phyloP scores from a whole-genome alignment of 2,113 vertebrate genomes.

The Zootoca vivipara region DNA sequence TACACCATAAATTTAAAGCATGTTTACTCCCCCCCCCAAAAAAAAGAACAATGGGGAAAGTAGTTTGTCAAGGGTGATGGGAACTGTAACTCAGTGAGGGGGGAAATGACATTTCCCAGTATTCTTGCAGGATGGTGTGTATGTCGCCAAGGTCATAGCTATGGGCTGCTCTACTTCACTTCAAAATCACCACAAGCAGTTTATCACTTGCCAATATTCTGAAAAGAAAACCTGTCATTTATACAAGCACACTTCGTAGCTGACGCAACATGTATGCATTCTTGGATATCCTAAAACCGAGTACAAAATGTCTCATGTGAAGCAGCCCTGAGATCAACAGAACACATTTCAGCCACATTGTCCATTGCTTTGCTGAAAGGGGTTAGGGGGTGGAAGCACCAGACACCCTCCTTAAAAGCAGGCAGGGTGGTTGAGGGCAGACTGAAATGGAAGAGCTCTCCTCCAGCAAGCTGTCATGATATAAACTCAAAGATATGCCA shows the following conservation, averaged over 20 bases:
- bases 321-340: background rate
- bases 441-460: background rate
- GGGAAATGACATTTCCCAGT: no score
- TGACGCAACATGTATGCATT: background rate
- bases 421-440: background rate
- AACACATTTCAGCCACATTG: background rate
- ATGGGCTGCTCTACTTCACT: background rate
- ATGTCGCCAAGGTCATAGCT: no score
- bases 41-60: no score
- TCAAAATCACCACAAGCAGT: background rate
- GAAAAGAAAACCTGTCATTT: background rate
- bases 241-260: background rate
- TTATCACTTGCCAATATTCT: background rate
- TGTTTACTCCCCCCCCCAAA: no score
- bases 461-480: background rate
- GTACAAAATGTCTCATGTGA: background rate
- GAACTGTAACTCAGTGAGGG: no score
- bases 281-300: background rate
- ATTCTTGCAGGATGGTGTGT: no score
- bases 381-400: background rate
- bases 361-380: background rate
- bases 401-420: constrained; percentile 8
- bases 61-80: no score
- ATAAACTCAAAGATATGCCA: constrained; percentile 30
- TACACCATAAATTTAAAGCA: no score